Conservation (phyloP, 2,888 invertebrate species). For the Stenotaenia linearis region DNA sequence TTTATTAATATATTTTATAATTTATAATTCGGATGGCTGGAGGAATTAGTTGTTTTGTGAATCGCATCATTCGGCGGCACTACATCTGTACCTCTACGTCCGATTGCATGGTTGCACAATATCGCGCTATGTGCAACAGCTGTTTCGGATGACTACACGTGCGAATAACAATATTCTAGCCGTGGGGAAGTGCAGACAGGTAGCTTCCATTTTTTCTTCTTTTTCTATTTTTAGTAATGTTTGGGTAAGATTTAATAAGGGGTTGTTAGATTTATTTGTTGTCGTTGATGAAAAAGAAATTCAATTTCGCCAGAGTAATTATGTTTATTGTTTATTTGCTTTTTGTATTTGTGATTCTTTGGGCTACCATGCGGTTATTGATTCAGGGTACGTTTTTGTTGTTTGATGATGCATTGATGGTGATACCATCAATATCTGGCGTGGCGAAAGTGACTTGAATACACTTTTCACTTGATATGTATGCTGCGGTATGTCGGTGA, state of each 20-base stretch:
- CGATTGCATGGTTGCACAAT: neutral
- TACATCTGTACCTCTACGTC: neutral
- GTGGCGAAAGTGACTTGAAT: conserved; percentile 3
- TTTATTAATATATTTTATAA: no score
- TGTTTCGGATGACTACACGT: neutral
- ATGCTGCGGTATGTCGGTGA: neutral
- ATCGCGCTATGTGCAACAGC: neutral
- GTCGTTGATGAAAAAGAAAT: no score
- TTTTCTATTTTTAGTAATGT: no score
- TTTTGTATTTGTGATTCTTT: neutral
- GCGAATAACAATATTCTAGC: neutral
- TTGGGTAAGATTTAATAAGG: neutral
- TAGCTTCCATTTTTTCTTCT: neutral
- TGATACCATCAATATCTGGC: neutral
- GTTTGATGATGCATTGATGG: neutral
- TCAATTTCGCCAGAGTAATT: neutral
- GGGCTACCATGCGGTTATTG: neutral
- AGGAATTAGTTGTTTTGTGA: neutral
- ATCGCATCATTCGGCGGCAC: neutral
- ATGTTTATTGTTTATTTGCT: neutral
- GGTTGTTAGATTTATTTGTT: neutral
- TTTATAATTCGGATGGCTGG: no score
- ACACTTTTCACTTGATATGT: neutral
- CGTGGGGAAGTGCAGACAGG: neutral
- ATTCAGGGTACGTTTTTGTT: neutral